A percentile compares a stretch with the other conserved stretches of the same genome.
These are phyloP conservation scores for Pseudomyrmex flavicornis DNA, from an alignment of 1,140 invertebrate genomes.

Conservation along the genomic window DNA sequence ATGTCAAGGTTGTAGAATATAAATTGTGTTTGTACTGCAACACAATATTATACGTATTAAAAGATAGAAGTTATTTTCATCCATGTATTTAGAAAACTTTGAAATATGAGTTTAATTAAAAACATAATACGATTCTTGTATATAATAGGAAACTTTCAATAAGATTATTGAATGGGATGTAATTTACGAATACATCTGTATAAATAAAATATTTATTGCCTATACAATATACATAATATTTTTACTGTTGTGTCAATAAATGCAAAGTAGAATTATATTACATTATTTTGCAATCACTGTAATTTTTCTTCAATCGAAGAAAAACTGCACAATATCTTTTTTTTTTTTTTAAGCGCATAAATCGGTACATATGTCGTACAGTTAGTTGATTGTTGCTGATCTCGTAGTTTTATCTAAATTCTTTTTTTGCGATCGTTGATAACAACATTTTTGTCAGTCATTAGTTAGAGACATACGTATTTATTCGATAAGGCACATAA, in stretches of 20 bases:
- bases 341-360: neutral
- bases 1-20: neutral
- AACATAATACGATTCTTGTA: neutral
- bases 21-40: neutral
- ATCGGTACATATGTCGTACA: constrained; percentile 16
- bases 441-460: constrained; percentile 39
- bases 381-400: constrained; percentile 37
- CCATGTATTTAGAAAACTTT: neutral
- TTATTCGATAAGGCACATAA: constrained; percentile 61
- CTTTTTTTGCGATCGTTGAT: constrained; percentile 36
- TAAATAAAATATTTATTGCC: constrained; percentile 82
- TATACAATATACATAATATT: constrained; percentile 55
- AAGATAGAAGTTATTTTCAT: neutral
- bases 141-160: constrained; percentile 12
- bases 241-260: neutral
- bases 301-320: too few species aligned
- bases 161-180: constrained; percentile 22
- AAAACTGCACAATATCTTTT: too few species aligned
- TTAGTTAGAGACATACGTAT: constrained; percentile 35
- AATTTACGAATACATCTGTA: constrained; percentile 62
- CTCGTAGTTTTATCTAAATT: neutral
- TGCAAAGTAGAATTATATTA: neutral
- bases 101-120: too few species aligned
- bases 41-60: neutral
- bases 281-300: neutral